Base-by-base conservation (phyloP, 2,113 vertebrate species). In the Leptobrachium leishanense region DNA sequence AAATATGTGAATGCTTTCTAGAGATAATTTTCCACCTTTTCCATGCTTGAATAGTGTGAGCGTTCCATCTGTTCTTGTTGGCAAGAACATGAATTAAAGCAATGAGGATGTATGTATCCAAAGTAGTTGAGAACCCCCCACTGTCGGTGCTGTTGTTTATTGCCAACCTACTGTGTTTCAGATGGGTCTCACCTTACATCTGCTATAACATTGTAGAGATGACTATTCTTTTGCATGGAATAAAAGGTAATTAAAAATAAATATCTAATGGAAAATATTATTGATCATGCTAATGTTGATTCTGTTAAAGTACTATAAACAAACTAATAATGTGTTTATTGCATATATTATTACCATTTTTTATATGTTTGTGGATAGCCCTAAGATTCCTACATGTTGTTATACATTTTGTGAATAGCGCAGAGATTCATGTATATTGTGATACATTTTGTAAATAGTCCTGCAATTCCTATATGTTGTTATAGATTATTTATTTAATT, bases 41-140 rank as follows among this genome's bases (percentile, higher is more conserved):
- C n/a, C 2, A 31, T 68, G 78, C 72, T 74, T 74, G 74, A 81
- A 68, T 81, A 81, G 67, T 68, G 54, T 68, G 72, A 81, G 66
- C 53, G 73, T 74, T 81, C 78, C 78, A 81, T 81, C 78, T 81
- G 78, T 74, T 81, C 72, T 68, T 74, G 65, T 81, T 81, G 78
- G 72, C 78, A 81, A 62, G 72, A 62, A 74, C 68, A 68, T 59
- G 13, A 81, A 73, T 62, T 68, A 67, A 66, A 79, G 55, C 68
- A 72, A 80, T 67, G 53, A 74, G 70, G 65, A 74, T 67, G 53
- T 68, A 72, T 68, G 69, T 68, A 59, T 68, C 71, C 66, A 81
- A 74, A 81, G 65, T 81, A 81, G 42, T 62, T 42, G 55, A 57
- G 72, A 74, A 81, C 71, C 78, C 20, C 78, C 72, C 59, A 72